phyloP scores from a whole-genome alignment of 64 coral and sea anemone species.

The Acropora tenuis region DNA sequence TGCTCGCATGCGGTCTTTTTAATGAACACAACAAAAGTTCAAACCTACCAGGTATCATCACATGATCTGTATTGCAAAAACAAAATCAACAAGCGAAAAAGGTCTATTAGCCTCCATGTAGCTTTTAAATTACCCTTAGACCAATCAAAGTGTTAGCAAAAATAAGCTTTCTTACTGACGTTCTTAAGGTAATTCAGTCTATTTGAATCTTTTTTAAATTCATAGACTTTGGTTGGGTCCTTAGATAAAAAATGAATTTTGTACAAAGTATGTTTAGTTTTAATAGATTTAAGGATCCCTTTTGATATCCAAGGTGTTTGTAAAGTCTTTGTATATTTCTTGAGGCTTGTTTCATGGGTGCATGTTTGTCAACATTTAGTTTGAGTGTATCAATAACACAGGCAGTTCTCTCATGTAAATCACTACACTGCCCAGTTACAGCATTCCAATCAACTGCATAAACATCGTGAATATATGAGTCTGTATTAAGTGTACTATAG shows the following conservation, averaged over 20 bases:
- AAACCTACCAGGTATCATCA: too few relatives aligned
- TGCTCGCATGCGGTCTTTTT: too few relatives aligned
- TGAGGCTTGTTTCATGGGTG: slow-evolving; percentile 21
- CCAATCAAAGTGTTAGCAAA: too few relatives aligned
- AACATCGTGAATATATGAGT: slow-evolving; percentile 40
- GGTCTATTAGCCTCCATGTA: too few relatives aligned
- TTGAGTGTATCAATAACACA: slow-evolving; percentile 21
- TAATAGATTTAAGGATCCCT: slow-evolving; percentile 64
- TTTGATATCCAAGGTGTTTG: slow-evolving; percentile 54
- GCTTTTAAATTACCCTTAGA: too few relatives aligned
- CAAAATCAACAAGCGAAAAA: too few relatives aligned
- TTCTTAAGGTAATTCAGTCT: too few relatives aligned
- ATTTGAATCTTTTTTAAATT: too few relatives aligned
- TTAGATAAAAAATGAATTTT: slow-evolving; percentile 40
- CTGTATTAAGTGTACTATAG: slow-evolving; percentile 34
- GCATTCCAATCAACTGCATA: slow-evolving; percentile 35
- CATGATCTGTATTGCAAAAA: too few relatives aligned
- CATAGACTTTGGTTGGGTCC: background rate
- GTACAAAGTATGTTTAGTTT: slow-evolving; percentile 65
- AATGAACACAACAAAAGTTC: too few relatives aligned
- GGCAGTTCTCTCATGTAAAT: slow-evolving; percentile 38
- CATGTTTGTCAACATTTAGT: slow-evolving; percentile 40
- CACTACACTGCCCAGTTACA: background rate
- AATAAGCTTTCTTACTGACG: too few relatives aligned
- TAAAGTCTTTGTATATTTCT: slow-evolving; percentile 34